Percentiles rank a stretch among this genome's conserved stretches.
phyloP scores from a whole-genome alignment of 2,797 vertebrate species.

The Anniella stebbinsi region DNA sequence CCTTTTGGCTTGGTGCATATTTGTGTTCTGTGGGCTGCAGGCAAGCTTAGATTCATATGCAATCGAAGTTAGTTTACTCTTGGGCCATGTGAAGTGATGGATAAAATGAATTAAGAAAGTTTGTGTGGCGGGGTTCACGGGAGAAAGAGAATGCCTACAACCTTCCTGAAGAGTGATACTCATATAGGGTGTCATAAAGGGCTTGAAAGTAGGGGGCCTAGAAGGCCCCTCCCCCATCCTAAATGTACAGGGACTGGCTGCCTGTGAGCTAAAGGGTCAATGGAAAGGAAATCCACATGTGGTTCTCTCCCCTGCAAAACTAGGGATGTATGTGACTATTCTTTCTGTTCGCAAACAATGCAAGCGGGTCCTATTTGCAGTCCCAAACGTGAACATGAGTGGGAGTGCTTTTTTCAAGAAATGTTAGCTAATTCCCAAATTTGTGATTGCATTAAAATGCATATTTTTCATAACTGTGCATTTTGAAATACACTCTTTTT shows the following conservation, averaged over 20 bases:
- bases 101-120: conserved; percentile 50
- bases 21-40: conserved; percentile 70
- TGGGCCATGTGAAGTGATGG: conserved; percentile 34
- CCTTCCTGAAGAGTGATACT: not conserved
- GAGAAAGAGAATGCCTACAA: not conserved
- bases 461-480: no score
- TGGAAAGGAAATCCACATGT: not conserved
- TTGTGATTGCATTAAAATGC: no score
- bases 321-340: no score
- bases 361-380: no score
- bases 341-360: no score
- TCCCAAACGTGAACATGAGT: no score
- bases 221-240: not conserved
- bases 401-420: no score
- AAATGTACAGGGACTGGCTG: not conserved
- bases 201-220: not conserved
- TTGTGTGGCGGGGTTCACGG: conserved; percentile 6
- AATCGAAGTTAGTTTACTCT: conserved; percentile 41
- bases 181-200: no score
- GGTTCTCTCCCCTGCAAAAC: not conserved
- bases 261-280: not conserved
- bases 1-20: conserved; percentile 67
- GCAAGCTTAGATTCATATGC: conserved; percentile 65
- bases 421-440: no score
- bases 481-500: no score